Conservation (phyloP, 1,140 invertebrate species). For the Sitodiplosis mosellana region DNA sequence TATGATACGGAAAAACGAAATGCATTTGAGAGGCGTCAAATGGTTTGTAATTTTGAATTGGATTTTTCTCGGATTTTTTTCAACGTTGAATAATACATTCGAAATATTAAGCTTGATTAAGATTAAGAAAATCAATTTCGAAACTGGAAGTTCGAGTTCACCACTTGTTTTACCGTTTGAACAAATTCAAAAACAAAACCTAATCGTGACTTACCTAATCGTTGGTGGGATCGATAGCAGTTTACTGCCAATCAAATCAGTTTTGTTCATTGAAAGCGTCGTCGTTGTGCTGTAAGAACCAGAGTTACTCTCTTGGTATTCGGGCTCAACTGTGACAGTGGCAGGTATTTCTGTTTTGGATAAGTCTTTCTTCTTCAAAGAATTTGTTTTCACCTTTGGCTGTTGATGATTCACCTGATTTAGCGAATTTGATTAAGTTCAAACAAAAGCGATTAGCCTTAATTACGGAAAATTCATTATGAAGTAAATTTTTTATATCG, state of each 20-base stretch:
- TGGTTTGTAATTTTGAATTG: no score
- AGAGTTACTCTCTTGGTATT: conserved; percentile 1
- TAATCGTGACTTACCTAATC: background rate
- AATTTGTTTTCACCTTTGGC: background rate
- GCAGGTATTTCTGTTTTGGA: background rate
- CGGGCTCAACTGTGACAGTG: background rate
- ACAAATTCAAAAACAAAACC: background rate
- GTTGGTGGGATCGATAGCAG: background rate
- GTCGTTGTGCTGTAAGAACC: conserved; percentile 1
- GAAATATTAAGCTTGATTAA: no score
- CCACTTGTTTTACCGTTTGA: no score
- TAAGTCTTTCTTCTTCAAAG: background rate
- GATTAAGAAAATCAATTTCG: no score
- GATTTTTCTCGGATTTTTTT: no score
- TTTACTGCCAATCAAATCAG: conserved; percentile 1
- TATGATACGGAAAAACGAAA: background rate
- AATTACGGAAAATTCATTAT: no score
- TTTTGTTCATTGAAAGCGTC: conserved; percentile 2
- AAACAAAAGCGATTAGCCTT: no score
- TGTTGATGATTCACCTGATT: background rate
- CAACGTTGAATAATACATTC: no score
- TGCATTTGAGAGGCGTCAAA: background rate
- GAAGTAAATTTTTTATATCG: no score
- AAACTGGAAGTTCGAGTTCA: no score
- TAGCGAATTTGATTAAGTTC: background rate